phyloP scores from a whole-genome alignment of 2,113 vertebrate species.

The Fregata magnificens region DNA sequence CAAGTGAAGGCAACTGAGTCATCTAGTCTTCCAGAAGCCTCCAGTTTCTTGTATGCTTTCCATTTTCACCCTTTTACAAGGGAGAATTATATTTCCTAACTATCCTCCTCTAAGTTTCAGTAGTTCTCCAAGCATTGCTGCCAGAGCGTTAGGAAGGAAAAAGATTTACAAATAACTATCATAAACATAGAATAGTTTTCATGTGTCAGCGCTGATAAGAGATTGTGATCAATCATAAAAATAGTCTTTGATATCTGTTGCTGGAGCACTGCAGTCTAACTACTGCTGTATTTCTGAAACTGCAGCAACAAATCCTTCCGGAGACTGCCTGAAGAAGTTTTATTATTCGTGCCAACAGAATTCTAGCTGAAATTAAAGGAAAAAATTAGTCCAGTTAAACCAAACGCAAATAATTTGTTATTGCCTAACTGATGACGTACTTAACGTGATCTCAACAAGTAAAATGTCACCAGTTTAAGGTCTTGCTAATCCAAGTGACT shows the following conservation, averaged over 20 bases:
- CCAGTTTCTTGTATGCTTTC: background rate
- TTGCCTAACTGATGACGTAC: conserved; percentile 38
- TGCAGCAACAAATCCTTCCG: conserved; percentile 44
- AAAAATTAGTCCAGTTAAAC: conserved; percentile 53
- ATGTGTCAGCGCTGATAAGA: conserved; percentile 4
- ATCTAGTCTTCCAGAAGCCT: background rate
- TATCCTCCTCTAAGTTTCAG: background rate
- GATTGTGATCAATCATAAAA: conserved; percentile 36
- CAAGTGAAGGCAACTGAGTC: background rate
- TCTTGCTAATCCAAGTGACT: background rate
- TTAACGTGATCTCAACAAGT: conserved; percentile 28
- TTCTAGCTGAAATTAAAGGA: conserved; percentile 59
- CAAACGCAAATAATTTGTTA: conserved; percentile 55
- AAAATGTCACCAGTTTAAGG: conserved; percentile 26
- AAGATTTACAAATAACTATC: conserved; percentile 1
- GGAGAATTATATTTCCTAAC: background rate
- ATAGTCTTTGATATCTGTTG: background rate
- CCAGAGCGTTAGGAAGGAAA: background rate
- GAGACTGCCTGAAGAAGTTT: conserved; percentile 26
- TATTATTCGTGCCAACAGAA: conserved; percentile 18
- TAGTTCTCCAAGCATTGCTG: background rate
- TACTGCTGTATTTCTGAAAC: conserved; percentile 2
- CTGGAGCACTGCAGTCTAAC: background rate
- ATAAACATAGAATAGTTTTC: conserved; percentile 31
- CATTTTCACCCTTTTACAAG: background rate